These are phyloP conservation scores for Prionailurus bengalensis DNA, from an alignment of 2,113 vertebrate species.

Conservation along the genomic window DNA sequence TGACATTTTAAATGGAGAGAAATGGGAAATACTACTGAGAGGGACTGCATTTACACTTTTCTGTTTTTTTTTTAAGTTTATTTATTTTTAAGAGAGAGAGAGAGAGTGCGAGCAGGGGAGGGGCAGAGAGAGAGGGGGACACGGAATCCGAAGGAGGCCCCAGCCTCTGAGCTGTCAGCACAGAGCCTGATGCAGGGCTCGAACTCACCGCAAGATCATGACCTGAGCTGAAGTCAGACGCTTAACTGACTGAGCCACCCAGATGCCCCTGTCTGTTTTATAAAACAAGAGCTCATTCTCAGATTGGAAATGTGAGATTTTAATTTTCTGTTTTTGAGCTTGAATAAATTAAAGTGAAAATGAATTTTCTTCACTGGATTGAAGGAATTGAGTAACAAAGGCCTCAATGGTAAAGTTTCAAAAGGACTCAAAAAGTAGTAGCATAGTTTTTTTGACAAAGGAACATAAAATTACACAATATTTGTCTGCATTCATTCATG, in stretches of 20 bases:
- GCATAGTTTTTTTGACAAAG: background rate
- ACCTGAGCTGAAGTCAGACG: too few species aligned
- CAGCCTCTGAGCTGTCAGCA: too few species aligned
- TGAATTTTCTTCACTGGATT: background rate
- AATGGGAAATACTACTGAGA: background rate
- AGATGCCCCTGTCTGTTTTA: background rate
- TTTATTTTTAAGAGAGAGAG: too few species aligned
- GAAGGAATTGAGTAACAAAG: background rate
- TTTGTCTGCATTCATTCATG: background rate
- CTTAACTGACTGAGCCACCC: too few species aligned
- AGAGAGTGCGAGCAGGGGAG: too few species aligned
- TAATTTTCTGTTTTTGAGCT: background rate
- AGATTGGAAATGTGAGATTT: background rate
- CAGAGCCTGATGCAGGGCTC: too few species aligned
- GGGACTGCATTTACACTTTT: background rate
- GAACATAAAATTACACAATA: background rate
- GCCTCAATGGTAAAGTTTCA: background rate
- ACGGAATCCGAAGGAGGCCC: too few species aligned
- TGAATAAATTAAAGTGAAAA: conserved; percentile 25
- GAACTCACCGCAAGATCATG: too few species aligned
- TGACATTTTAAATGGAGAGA: background rate
- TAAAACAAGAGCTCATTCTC: background rate
- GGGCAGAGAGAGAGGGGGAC: too few species aligned
- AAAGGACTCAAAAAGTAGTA: background rate
- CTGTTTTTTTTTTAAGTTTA: background rate